Percentiles rank a stretch among this genome's conserved stretches.
Evolutionary conservation across 2,797 vertebrate species (phyloP).

Genomic region (Anguilla pacifica): DNA sequence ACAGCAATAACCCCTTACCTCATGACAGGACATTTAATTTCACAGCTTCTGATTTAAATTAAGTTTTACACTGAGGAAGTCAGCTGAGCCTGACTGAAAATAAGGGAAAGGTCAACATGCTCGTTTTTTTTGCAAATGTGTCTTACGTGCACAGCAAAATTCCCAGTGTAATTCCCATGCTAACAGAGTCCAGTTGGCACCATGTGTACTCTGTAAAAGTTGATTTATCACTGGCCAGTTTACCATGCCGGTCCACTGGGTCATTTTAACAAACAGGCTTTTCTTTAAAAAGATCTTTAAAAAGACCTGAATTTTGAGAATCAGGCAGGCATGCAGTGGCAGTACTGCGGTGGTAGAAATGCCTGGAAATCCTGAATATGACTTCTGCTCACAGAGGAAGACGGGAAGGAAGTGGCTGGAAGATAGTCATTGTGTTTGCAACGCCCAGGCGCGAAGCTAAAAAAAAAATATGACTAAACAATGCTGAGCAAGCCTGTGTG

Average conservation of each 20-base stretch:
- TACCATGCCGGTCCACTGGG: not conserved
- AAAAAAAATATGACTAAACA: not conserved
- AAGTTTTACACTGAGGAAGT: not conserved
- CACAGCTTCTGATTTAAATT: not conserved
- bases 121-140: not conserved
- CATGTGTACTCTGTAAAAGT: too few species aligned
- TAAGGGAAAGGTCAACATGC: not conserved
- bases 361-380: not conserved
- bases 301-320: not conserved
- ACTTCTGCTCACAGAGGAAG: not conserved
- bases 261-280: not conserved
- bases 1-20: too few species aligned
- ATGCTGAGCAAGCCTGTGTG: not conserved
- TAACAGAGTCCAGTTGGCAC: too few species aligned
- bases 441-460: not conserved
- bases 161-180: too few species aligned
- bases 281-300: not conserved
- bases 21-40: not conserved
- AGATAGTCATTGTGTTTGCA: not conserved
- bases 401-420: not conserved
- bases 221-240: too few species aligned
- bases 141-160: not conserved
- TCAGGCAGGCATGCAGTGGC: not conserved
- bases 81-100: not conserved
- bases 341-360: not conserved